These are phyloP conservation scores for Suncus etruscus DNA, from an alignment of 2,113 vertebrate species.

Conservation along the genomic window DNA sequence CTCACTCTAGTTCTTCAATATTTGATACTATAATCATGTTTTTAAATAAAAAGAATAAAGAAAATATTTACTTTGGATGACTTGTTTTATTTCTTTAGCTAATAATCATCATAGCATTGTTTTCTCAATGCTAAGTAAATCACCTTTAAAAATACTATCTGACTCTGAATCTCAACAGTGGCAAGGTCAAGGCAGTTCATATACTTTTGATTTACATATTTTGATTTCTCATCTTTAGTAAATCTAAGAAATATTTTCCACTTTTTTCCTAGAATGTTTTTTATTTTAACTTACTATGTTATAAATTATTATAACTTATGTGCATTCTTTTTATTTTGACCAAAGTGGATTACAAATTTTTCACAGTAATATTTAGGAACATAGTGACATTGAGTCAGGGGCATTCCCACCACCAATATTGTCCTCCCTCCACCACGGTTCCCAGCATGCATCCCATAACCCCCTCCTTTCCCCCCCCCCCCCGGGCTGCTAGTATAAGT, in stretches of 20 bases:
- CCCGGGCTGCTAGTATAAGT: no score
- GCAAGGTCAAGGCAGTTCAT: conserved; percentile 4
- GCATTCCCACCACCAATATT: no score
- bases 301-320: no score
- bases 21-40: neutral
- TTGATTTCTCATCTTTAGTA: neutral
- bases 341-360: no score
- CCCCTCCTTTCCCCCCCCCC: no score
- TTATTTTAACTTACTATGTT: neutral
- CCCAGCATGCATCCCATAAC: no score
- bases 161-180: neutral
- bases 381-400: no score
- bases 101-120: neutral
- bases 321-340: no score
- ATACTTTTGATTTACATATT: neutral
- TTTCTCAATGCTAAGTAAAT: conserved; percentile 8
- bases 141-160: neutral
- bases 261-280: conserved; percentile 39
- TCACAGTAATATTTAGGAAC: no score
- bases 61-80: neutral
- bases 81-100: neutral
- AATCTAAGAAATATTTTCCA: neutral
- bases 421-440: no score
- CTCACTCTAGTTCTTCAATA: neutral
- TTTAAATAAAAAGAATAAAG: neutral